Base-by-base conservation (phyloP, 2,797 vertebrate genomes). In the Mormyrops attenuatus region DNA sequence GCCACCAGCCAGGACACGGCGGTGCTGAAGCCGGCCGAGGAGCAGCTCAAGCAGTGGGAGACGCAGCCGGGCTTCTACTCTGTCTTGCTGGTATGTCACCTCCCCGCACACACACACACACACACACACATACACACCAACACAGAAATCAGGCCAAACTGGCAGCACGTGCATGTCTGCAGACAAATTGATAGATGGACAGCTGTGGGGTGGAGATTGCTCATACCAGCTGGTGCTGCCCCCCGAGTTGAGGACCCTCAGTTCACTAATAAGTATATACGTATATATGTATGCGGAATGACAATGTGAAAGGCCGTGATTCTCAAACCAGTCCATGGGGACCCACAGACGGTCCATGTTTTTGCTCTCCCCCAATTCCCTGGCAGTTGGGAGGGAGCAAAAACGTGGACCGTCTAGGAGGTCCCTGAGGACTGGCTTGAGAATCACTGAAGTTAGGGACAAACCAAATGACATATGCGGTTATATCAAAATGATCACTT, bases 21-120 rank as follows among this genome's bases (percentile, higher is more conserved):
- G 87, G 95, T 98, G 73, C 93, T 99, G 93, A 99, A 99, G 92
- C 98, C 98, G 55, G 98, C 98, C 0, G 98, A 99, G 93, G 98
- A 99, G 89, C 98, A 98, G 66, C 95, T 99, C 91, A 96, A 96
- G 89, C 98, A 98, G 93, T 99, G 98, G 98, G 98, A 99, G 94
- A 99, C 97, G 0, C 98, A 99, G 94, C 97, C 98, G 13, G 98
- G 98, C 69, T 99, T 99, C 94, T 99, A 99, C 93, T 98, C 98
- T 1, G 97, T 98, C 63, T 96, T 99, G 53, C 94, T 99, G 98
- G 98, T 99, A 95, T 41, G 3, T 96, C 17, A 6, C 17, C 84
- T 26, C 22, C 7, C 11, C 38, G 9, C 85, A 60, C 53, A 9
- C 53, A 17, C 34, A 20, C 80, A 9, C 53, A 17, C 34, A 20